A percentile compares a stretch with the other conserved stretches of the same genome.
Evolutionary conservation across 2,888 invertebrate species (phyloP).

Genomic region (Acleris sparsana): DNA sequence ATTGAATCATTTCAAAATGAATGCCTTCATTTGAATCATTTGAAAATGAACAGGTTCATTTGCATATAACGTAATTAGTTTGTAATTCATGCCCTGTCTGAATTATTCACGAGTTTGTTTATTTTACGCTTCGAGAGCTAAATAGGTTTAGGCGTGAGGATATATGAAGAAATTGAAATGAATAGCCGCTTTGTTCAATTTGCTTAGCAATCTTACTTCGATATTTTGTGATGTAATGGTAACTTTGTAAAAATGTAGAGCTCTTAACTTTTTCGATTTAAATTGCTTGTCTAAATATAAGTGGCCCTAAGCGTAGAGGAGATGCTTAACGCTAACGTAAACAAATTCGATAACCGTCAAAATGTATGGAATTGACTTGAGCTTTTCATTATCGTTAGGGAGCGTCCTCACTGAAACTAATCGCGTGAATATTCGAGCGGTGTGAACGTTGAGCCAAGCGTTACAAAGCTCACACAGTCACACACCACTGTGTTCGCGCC

Average conservation of each 20-base stretch:
- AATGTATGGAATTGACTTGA: no score
- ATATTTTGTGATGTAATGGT: background rate
- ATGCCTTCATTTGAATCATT: conserved; percentile 63
- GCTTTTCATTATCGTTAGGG: no score
- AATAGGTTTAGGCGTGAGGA: conserved; percentile 19
- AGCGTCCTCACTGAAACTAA: no score
- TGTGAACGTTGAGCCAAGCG: no score
- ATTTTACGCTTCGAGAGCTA: conserved; percentile 54
- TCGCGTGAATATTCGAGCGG: no score
- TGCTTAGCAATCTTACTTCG: background rate
- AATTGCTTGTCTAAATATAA: no score
- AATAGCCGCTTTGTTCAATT: background rate
- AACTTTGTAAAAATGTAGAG: background rate
- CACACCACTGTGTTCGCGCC: no score
- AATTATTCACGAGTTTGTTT: conserved; percentile 47
- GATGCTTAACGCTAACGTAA: no score
- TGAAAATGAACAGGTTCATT: conserved; percentile 69
- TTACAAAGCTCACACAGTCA: no score
- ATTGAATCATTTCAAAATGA: conserved; percentile 76
- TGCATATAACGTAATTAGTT: conserved; percentile 74
- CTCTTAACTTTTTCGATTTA: no score
- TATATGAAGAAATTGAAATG: conserved; percentile 16
- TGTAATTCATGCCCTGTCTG: conserved; percentile 57
- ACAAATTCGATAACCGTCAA: no score
- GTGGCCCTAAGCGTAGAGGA: no score